phyloP scores from a whole-genome alignment of 2,113 vertebrate species.

The Melanerpes formicivorus region DNA sequence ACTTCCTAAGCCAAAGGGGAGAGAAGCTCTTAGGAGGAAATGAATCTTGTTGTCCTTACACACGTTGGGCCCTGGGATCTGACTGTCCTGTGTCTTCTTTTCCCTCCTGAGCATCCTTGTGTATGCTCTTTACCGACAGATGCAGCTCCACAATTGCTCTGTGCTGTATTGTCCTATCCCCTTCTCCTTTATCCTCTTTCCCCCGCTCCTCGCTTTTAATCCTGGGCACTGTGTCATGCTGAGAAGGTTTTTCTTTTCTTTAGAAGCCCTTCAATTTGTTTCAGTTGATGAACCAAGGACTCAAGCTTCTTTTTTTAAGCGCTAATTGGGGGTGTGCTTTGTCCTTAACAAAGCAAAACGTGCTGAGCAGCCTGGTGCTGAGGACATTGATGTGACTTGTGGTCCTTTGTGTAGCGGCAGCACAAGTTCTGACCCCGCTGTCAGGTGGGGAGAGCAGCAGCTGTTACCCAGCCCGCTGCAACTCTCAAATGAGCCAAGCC shows the following conservation, averaged over 20 bases:
- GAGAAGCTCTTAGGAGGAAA: not conserved
- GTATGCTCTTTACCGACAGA: not conserved
- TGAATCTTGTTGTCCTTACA: not conserved
- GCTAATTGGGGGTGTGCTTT: not conserved
- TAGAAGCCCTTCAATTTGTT: not conserved
- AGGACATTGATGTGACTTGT: not conserved
- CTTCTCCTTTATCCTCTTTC: not conserved
- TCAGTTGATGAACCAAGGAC: not conserved
- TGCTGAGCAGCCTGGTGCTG: not conserved
- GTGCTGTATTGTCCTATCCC: not conserved
- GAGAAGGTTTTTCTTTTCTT: not conserved
- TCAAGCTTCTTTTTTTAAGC: not conserved
- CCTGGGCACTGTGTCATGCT: not conserved
- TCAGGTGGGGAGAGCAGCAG: not conserved
- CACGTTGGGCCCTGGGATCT: not conserved
- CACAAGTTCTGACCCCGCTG: not conserved
- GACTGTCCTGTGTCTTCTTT: not conserved
- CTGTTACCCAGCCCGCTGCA: not conserved
- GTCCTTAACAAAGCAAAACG: constrained; percentile 1
- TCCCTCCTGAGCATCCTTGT: not conserved
- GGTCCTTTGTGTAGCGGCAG: not conserved
- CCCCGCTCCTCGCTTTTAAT: not conserved
- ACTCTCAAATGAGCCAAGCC: not conserved
- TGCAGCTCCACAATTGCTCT: not conserved
- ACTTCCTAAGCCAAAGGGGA: not conserved